Evolutionary conservation across 1,140 invertebrate species (phyloP).

Genomic region (Wiebesia pumilae): DNA sequence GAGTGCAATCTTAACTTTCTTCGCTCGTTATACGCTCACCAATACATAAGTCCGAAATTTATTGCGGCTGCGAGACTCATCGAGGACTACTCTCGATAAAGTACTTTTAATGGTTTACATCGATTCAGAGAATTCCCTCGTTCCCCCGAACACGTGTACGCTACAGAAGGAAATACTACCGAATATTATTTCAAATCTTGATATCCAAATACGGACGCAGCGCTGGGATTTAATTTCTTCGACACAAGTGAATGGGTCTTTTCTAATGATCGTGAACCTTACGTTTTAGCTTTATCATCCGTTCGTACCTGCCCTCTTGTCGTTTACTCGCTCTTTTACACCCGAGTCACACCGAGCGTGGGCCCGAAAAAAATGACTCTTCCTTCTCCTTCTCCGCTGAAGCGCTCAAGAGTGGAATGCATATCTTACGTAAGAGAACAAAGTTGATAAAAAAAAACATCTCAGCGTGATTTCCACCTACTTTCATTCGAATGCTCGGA

Average conservation of each 20-base stretch:
- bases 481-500: not conserved
- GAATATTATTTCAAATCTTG: not conserved
- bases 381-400: not conserved
- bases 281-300: conserved; percentile 14
- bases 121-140: not conserved
- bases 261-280: not conserved
- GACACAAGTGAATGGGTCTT: not conserved
- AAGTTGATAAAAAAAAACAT: not conserved
- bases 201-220: not conserved
- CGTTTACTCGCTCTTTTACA: not conserved
- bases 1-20: too few relatives aligned
- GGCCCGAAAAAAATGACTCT: not conserved
- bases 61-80: not conserved
- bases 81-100: too few relatives aligned
- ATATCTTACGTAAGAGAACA: not conserved
- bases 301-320: not conserved
- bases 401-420: not conserved
- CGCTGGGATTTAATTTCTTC: not conserved
- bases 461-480: too few relatives aligned
- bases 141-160: too few relatives aligned
- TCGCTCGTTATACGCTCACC: not conserved
- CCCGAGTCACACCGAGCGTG: not conserved
- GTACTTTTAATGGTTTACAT: not conserved
- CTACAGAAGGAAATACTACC: too few relatives aligned
- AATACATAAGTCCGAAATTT: not conserved